Base-by-base conservation (phyloP, 2,797 vertebrate genomes). In the Periparus ater region DNA sequence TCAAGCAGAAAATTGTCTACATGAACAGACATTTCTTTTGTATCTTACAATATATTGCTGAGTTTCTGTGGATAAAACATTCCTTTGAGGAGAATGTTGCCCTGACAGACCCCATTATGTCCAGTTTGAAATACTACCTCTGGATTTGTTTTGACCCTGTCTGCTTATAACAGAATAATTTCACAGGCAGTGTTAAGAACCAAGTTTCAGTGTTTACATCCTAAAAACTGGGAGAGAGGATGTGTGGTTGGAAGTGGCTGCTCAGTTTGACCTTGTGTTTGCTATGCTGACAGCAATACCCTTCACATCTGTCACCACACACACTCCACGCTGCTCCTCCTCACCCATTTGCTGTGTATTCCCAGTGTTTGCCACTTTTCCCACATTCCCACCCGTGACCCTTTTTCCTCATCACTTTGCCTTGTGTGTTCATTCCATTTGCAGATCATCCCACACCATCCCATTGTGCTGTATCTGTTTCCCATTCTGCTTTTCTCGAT, bases 381-480 rank as follows among this genome's bases (percentile, higher is more conserved):
- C 91, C 57, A 7, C 48, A 47, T 82, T 81, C 36, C 89, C 60
- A 88, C 92, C 88, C 3, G 0, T 51, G 86, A 91, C 86, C 93
- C 95, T 81, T 86, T 71, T 67, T 95, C 92, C 91, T 96, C 95
- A 84, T 94, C 91, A 70, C 85, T 96, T 88, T 98, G 97, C 95
- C 57, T 97, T 97, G 92, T 97, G 91, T 97, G 87, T 98, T 98
- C 98, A 98, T 98, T 99, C 98, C 98, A 97, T 99, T 99, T 98
- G 95, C 99, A 99, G 99, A 99, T 98, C 98, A 98, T 97, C 98
- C 96, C 97, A 97, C 98, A 97, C 97, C 99, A 99, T 99, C 98
- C 98, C 99, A 99, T 98, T 96, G 98, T 96, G 97, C 99, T 98
- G 98, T 98, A 95, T 98, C 98, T 98, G 97, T 98, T 96, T 97